Base-by-base conservation (phyloP, 92 coral and sea anemone genomes). In the Muricea muricata region DNA sequence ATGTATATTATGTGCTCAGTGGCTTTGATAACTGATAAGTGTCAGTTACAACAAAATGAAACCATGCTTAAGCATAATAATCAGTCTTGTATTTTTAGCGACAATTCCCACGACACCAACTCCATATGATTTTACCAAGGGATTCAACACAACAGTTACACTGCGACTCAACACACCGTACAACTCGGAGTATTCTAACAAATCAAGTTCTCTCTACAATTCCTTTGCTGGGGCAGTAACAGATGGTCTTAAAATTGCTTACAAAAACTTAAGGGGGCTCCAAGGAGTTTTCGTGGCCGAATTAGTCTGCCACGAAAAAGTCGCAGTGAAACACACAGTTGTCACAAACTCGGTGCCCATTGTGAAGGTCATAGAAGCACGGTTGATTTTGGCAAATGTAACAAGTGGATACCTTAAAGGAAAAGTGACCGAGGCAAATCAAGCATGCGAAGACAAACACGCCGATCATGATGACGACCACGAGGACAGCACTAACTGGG, bases 151-250 rank as follows among this genome's bases (percentile, higher is more conserved):
- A 7, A 78, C 71, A 6, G 34, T 78, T 14, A 56, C 83, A 2
- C 24, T 78, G 1, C 21, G 83, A n/a, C 70, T 63, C 21, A 78
- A 58, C 20, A 56, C 45, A 0, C 21, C n/a, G 40, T 78, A 30
- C 65, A 34, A 78, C 52, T 10, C 30, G 33, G 42, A 78, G 8
- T 78, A 78, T 57, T n/a, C 69, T 20, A 78, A 78, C 7, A 78
- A 78, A 78, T 28, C 83, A 18, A 78, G 50, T 41, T 39, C 69
- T 12, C 24, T 23, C 35, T 78, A 78, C 55, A 57, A 32, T 41
- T 14, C 24, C 15, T 14, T 78, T 14, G 45, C 48, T 15, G 3
- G n/a, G 11, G 65, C 56, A 2, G 32, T 58, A 23, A 58, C 70
- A 20, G 25, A 21, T 24, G 83, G 34, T 42, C 63, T 78, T 34